Conservation (phyloP, 2,113 vertebrate genomes). For the Bungarus multicinctus region DNA sequence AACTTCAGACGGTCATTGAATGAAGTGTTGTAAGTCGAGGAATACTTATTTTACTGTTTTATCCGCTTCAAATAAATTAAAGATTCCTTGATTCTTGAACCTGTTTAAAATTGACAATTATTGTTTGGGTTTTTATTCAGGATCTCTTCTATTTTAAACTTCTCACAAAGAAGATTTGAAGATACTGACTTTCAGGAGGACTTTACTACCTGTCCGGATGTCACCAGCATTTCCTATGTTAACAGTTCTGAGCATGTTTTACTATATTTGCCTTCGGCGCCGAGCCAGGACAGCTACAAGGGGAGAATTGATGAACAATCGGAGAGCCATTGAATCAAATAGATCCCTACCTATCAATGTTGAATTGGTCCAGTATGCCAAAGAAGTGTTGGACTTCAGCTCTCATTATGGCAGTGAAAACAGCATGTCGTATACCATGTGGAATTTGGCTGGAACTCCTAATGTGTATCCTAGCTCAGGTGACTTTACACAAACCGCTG, state of each 20-base stretch:
- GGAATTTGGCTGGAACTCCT: constrained; percentile 93
- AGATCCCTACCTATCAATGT: constrained; percentile 83
- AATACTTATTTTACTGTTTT: neutral
- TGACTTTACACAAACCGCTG: constrained; percentile 96
- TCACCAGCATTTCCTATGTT: constrained; percentile 91
- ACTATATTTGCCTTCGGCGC: constrained; percentile 98
- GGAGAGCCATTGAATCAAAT: constrained; percentile 86
- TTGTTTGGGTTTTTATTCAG: constrained; percentile 64
- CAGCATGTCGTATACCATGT: constrained; percentile 99
- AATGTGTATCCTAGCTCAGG: constrained; percentile 97
- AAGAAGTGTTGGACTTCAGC: constrained; percentile 97
- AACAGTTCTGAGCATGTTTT: constrained; percentile 99
- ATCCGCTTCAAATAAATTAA: neutral
- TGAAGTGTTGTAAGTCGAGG: neutral
- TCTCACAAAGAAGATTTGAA: constrained; percentile 59
- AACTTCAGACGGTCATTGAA: neutral
- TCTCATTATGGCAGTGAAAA: constrained; percentile 98
- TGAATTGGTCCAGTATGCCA: constrained; percentile 93
- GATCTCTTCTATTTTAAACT: constrained; percentile 55
- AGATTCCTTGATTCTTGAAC: neutral
- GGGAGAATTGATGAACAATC: constrained; percentile 89
- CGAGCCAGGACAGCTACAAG: constrained; percentile 92
- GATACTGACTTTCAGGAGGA: constrained; percentile 63
- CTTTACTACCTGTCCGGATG: constrained; percentile 65
- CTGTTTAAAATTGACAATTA: constrained; percentile 23